phyloP scores from a whole-genome alignment of 2,113 vertebrate species.

The rabbit (Oryctolagus cuniculus) region DNA sequence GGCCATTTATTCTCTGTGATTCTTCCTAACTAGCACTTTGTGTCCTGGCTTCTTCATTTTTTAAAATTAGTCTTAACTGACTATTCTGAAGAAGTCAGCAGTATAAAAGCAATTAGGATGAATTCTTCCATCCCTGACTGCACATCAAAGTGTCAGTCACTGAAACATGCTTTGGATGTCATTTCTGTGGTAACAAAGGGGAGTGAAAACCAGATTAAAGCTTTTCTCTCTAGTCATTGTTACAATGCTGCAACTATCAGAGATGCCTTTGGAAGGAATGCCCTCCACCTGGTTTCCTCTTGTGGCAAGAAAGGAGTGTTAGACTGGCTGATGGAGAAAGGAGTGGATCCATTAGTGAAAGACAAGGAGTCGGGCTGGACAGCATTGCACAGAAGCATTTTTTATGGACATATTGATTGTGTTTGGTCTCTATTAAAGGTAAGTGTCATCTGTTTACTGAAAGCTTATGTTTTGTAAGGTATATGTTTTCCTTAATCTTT shows the following conservation, averaged over 20 bases:
- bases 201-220: constrained; percentile 93
- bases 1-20: constrained; percentile 85
- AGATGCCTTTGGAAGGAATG: constrained; percentile 94
- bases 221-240: constrained; percentile 94
- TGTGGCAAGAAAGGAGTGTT: constrained; percentile 94
- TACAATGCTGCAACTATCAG: constrained; percentile 94
- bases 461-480: not conserved
- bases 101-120: constrained; percentile 89
- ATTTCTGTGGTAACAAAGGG: constrained; percentile 94
- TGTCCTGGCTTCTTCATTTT: constrained; percentile 79
- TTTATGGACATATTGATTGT: constrained; percentile 98
- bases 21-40: constrained; percentile 74
- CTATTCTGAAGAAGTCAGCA: constrained; percentile 78
- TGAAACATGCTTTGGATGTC: constrained; percentile 93
- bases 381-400: constrained; percentile 95
- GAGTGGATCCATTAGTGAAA: constrained; percentile 92
- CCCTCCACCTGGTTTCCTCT: constrained; percentile 94
- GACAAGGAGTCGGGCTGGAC: constrained; percentile 99
- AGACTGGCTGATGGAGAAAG: constrained; percentile 95
- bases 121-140: constrained; percentile 92
- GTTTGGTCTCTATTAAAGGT: constrained; percentile 95
- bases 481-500: constrained; percentile 44
- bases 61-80: constrained; percentile 59
- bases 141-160: constrained; percentile 95
- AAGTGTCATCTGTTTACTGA: constrained; percentile 69